These are phyloP conservation scores for Perithous albicinctus DNA, from an alignment of 2,888 invertebrate species.

Conservation along the genomic window DNA sequence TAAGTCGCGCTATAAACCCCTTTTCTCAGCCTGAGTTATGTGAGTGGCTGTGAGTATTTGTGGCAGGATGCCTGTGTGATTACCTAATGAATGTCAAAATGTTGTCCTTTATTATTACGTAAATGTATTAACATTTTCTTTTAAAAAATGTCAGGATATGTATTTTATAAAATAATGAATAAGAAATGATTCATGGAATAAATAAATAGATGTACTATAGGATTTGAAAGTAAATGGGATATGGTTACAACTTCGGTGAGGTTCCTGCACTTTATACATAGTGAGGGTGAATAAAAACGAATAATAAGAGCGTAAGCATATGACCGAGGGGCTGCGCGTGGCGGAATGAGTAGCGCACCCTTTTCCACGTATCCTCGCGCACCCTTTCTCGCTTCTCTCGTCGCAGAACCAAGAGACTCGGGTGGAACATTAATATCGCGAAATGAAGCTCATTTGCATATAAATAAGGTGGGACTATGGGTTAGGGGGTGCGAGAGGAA, in stretches of 20 bases:
- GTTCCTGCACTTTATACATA: slow-evolving; percentile 3
- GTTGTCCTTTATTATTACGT: too few species aligned
- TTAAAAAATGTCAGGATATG: too few species aligned
- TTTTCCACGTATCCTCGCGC: slow-evolving; percentile 79
- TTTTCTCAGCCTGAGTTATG: too few species aligned
- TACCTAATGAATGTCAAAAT: too few species aligned
- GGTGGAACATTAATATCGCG: slow-evolving; percentile 92
- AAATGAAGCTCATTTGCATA: slow-evolving; percentile 96
- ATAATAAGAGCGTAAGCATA: slow-evolving; percentile 79
- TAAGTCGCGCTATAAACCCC: too few species aligned
- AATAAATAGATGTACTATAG: too few species aligned
- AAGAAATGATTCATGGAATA: too few species aligned
- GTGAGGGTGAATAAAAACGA: slow-evolving; percentile 24
- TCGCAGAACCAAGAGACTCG: slow-evolving; percentile 59
- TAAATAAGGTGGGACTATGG: slow-evolving; percentile 90
- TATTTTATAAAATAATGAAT: too few species aligned
- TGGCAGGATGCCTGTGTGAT: too few species aligned
- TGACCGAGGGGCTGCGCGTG: slow-evolving; percentile 69
- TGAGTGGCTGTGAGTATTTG: too few species aligned
- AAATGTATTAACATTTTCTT: too few species aligned
- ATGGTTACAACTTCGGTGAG: slow-evolving; percentile 1
- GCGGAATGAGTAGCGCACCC: slow-evolving; percentile 74
- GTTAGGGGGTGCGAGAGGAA: slow-evolving; percentile 74
- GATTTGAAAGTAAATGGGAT: not conserved
- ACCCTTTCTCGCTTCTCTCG: slow-evolving; percentile 65